Base-by-base conservation (phyloP, 2,888 invertebrate species). In the Aleiodes testaceus region DNA sequence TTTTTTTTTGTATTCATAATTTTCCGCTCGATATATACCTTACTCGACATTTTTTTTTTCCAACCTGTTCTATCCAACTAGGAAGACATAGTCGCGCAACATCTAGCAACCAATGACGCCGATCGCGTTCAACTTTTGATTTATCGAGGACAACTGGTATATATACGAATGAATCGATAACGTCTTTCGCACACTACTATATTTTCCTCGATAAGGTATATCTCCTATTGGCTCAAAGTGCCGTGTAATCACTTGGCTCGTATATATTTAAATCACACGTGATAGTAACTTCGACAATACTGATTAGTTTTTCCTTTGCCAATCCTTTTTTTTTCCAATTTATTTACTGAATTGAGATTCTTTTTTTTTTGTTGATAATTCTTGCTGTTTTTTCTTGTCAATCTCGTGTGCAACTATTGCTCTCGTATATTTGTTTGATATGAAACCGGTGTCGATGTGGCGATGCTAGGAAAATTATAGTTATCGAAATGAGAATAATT, bases 391-490 rank as follows among this genome's bases (percentile, higher is more conserved):
- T 12, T 16, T 42, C 36, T 36, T 9, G 6, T 36, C 36, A 36
- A 36, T 36, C 36, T 36, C 7, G 11, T 36, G 36, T 36, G 36
- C 36, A 36, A 36, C 11, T 36, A 36, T 36, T 36, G 36, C 36
- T 36, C 11, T 22, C 11, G 16, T 42, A 22, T 18, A 55, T 16
- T 14, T 55, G 11, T 22, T 45, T 55, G 18, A 53, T 53, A 50
- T 61, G 44, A 11, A 36, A 61, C 52, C 20, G 18, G 70, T 74
- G 52, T 65, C 68, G 65, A n/a, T n/a, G 36, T 47, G 49, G 66
- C 66, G 63, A 74, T 77, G 72, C 69, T 73, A 72, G 66, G 72
- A 75, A 74, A 78, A 74, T 72, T 71, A 73, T 75, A 72, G 70
- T 75, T 66, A 63, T 52, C 63, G 65, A 36, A 47, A 47, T 14